A percentile compares a stretch with the other conserved stretches of the same genome.
Conservation (phyloP, 2,888 invertebrate species). For the Ormyrus nitidulus region DNA sequence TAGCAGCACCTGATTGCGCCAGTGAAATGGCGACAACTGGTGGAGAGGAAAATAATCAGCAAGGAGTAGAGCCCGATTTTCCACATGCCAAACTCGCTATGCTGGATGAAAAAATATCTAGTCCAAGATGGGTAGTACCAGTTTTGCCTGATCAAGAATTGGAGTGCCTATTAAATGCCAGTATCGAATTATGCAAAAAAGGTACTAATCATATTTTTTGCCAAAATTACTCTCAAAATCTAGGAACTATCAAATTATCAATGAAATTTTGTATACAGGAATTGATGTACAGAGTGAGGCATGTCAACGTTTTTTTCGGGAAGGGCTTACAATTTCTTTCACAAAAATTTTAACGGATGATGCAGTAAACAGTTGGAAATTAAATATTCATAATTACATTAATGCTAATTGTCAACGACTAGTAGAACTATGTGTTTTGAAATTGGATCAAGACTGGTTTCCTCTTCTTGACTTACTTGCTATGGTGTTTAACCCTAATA, state of each 20-base stretch:
- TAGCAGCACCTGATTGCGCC: slow-evolving; percentile 69
- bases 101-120: slow-evolving; percentile 96
- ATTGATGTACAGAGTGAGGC: slow-evolving; percentile 91
- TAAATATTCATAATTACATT: slow-evolving; percentile 97
- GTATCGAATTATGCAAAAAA: slow-evolving; percentile 90
- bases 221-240: slow-evolving; percentile 4
- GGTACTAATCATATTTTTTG: slow-evolving; percentile 76
- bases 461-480: slow-evolving; percentile 93
- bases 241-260: slow-evolving; percentile 43
- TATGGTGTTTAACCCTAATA: slow-evolving; percentile 95
- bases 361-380: slow-evolving; percentile 98
- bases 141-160: slow-evolving; percentile 97
- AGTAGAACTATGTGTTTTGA: slow-evolving; percentile 94
- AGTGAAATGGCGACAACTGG: slow-evolving; percentile 65
- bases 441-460: slow-evolving; percentile 92
- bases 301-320: slow-evolving; percentile 96
- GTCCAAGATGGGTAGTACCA: slow-evolving; percentile 97
- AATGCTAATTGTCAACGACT: slow-evolving; percentile 94
- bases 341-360: slow-evolving; percentile 98
- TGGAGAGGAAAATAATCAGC: slow-evolving; percentile 70
- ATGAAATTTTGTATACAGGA: slow-evolving; percentile 77
- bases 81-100: slow-evolving; percentile 91
- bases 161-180: slow-evolving; percentile 91
- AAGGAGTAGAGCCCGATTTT: slow-evolving; percentile 82
- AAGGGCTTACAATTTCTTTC: slow-evolving; percentile 95